phyloP scores from a whole-genome alignment of 2,797 vertebrate genomes.

The Pteronotus mesoamericanus region DNA sequence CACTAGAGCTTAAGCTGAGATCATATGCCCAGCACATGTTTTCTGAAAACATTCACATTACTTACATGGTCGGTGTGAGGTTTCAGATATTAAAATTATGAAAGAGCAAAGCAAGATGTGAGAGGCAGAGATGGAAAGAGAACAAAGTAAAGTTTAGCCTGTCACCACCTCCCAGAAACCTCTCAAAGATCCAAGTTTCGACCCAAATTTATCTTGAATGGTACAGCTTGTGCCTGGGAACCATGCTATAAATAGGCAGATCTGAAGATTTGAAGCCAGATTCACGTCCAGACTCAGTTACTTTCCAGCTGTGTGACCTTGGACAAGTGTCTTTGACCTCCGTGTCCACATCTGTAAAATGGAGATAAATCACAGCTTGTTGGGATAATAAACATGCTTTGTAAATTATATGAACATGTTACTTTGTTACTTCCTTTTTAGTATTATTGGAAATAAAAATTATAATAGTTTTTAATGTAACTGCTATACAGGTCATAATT shows the following conservation, averaged over 20 bases:
- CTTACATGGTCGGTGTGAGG: slow-evolving; percentile 63
- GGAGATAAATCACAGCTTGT: not conserved
- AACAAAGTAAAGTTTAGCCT: slow-evolving; percentile 70
- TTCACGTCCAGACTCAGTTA: not conserved
- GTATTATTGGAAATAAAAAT: slow-evolving; percentile 2
- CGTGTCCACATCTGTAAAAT: not conserved
- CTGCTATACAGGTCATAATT: not conserved
- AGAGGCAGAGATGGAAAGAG: slow-evolving; percentile 69
- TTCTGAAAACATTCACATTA: slow-evolving; percentile 62
- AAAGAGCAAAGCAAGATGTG: slow-evolving; percentile 76
- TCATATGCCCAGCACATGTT: slow-evolving; percentile 75
- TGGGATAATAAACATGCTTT: not conserved
- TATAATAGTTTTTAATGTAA: not conserved
- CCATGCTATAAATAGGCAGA: slow-evolving; percentile 27
- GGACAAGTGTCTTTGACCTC: slow-evolving; percentile 25
- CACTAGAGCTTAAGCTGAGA: not conserved
- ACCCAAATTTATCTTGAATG: slow-evolving; percentile 50
- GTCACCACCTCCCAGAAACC: slow-evolving; percentile 62
- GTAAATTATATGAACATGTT: not conserved
- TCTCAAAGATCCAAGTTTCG: slow-evolving; percentile 49
- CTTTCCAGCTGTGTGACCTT: slow-evolving; percentile 24
- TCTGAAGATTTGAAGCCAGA: slow-evolving; percentile 33
- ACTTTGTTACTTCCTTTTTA: slow-evolving; percentile 19
- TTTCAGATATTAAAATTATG: slow-evolving; percentile 72
- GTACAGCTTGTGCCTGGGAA: not conserved